These are phyloP conservation scores for Merodon equestris DNA, from an alignment of 2,888 invertebrate genomes.

Conservation along the genomic window DNA sequence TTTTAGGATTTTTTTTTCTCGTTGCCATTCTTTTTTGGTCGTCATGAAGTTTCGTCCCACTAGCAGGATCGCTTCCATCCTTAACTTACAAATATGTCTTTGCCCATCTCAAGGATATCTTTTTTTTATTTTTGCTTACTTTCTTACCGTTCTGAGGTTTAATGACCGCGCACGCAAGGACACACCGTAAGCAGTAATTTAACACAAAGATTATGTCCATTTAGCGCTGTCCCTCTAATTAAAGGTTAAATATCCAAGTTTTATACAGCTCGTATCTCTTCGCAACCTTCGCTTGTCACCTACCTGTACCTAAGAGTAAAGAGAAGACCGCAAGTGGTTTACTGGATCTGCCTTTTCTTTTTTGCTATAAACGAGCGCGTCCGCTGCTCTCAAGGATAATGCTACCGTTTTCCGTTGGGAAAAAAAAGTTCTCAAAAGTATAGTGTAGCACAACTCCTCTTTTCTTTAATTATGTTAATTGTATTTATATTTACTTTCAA, in stretches of 20 bases:
- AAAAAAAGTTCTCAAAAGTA: background rate
- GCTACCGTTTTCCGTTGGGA: constrained; percentile 1
- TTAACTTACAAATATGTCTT: constrained; percentile 3
- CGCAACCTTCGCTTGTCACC: background rate
- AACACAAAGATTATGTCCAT: constrained; percentile 15
- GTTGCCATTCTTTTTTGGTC: constrained; percentile 15
- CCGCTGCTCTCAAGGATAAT: constrained; percentile 13
- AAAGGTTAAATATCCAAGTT: constrained; percentile 22
- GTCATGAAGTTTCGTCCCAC: constrained; percentile 18
- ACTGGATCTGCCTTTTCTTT: background rate
- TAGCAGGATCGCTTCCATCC: constrained; percentile 20
- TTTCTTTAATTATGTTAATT: constrained; percentile 43
- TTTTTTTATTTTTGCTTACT: too few relatives aligned
- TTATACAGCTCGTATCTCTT: background rate
- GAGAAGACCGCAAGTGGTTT: constrained; percentile 27
- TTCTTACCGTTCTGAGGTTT: too few relatives aligned
- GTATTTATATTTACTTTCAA: constrained; percentile 23
- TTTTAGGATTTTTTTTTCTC: constrained; percentile 5
- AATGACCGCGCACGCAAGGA: too few relatives aligned
- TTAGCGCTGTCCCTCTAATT: constrained; percentile 26
- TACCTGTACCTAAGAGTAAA: background rate
- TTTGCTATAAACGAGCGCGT: constrained; percentile 8
- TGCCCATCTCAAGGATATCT: too few relatives aligned
- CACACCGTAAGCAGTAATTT: background rate
- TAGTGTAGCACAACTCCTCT: background rate